Evolutionary conservation across 64 coral and sea anemone genomes (phyloP).

Genomic region (Porites australiensis): DNA sequence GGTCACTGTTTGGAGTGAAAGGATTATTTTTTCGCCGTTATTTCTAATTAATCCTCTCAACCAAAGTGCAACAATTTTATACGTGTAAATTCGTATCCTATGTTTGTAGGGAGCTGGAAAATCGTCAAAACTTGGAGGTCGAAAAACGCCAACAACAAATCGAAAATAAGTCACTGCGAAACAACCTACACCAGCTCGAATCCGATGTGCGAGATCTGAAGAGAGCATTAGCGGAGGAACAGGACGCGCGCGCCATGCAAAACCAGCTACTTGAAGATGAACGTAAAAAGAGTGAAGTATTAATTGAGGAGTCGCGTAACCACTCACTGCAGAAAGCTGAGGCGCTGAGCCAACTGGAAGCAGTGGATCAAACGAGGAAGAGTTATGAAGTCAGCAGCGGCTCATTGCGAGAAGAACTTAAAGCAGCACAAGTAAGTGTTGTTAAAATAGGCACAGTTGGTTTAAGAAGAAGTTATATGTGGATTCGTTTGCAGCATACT

Average conservation of each 20-base stretch:
- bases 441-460: no score
- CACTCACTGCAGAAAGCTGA: conserved; percentile 81
- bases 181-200: conserved; percentile 78
- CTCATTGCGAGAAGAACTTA: conserved; percentile 82
- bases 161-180: conserved; percentile 74
- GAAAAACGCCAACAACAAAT: conserved; percentile 80
- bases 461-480: no score
- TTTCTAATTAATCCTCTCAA: no score
- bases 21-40: no score
- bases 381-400: conserved; percentile 86
- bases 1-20: no score
- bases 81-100: not conserved
- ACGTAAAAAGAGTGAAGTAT: conserved; percentile 78
- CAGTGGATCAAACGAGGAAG: conserved; percentile 89
- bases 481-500: no score
- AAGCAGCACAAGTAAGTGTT: conserved; percentile 77
- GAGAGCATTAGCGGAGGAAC: conserved; percentile 86
- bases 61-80: not conserved
- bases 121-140: conserved; percentile 82
- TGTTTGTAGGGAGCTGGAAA: conserved; percentile 88
- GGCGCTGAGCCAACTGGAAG: conserved; percentile 88
- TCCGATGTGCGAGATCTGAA: conserved; percentile 82
- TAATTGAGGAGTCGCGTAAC: conserved; percentile 80
- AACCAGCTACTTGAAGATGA: conserved; percentile 82
- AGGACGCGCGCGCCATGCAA: conserved; percentile 69